These are phyloP conservation scores for Invenusta paracnida DNA, from an alignment of 2,888 invertebrate species.

Conservation along the genomic window DNA sequence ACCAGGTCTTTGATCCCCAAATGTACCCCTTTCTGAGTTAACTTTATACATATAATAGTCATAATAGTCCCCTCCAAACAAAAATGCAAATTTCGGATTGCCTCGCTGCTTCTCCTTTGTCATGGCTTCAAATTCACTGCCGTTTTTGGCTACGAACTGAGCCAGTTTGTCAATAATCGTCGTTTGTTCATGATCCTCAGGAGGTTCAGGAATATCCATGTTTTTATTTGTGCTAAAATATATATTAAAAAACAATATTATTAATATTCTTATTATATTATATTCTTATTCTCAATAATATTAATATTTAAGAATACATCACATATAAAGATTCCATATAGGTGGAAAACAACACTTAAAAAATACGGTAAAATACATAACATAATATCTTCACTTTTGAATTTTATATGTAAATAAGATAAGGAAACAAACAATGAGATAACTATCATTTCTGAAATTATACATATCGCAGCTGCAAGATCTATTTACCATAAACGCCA, in stretches of 20 bases:
- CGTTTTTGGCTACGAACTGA: conserved; percentile 95
- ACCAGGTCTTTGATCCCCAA: conserved; percentile 59
- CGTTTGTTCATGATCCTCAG: conserved; percentile 77
- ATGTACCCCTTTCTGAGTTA: conserved; percentile 76
- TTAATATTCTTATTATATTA: not conserved
- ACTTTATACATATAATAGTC: conserved; percentile 95
- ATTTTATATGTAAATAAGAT: too few species aligned
- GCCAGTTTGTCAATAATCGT: conserved; percentile 97
- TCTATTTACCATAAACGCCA: too few species aligned
- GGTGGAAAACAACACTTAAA: too few species aligned
- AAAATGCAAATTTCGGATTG: conserved; percentile 91
- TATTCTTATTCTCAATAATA: too few species aligned
- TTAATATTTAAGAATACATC: too few species aligned
- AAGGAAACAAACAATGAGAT: too few species aligned
- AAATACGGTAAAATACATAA: too few species aligned
- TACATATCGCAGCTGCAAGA: too few species aligned
- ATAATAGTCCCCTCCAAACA: conserved; percentile 89
- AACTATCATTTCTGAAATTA: too few species aligned
- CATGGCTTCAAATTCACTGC: conserved; percentile 97
- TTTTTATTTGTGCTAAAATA: not conserved
- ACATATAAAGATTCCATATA: too few species aligned
- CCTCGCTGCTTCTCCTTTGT: conserved; percentile 95
- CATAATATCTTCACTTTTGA: too few species aligned
- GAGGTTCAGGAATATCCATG: conserved; percentile 12
- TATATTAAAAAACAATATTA: not conserved